These are phyloP conservation scores for Drosophila meridiana DNA, from an alignment of 2,888 invertebrate species.

Conservation along the genomic window DNA sequence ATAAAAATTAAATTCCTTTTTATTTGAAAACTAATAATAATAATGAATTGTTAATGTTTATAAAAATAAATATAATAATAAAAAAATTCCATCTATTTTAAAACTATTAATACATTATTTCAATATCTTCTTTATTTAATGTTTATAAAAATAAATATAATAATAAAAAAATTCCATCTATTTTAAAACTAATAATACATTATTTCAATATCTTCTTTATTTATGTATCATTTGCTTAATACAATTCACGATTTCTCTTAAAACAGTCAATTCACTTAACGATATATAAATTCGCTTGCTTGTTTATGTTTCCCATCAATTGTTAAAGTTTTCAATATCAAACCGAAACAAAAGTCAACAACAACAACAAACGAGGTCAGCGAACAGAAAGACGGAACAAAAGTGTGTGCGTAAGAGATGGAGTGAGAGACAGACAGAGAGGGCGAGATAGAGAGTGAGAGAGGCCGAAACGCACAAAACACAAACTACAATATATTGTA, in stretches of 20 bases:
- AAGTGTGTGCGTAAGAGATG: not conserved
- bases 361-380: constrained; percentile 40
- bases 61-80: not conserved
- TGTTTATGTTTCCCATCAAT: constrained; percentile 36
- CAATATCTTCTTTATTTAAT: not conserved
- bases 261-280: not conserved
- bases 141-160: too few species aligned
- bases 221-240: not conserved
- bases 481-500: constrained; percentile 4
- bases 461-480: constrained; percentile 29
- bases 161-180: not conserved
- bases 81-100: not conserved
- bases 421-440: not conserved
- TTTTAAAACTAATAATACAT: too few species aligned
- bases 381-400: not conserved
- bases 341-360: constrained; percentile 32
- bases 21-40: not conserved
- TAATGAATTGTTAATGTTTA: not conserved
- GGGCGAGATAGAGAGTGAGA: not conserved
- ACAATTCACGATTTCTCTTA: not conserved
- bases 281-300: constrained; percentile 15
- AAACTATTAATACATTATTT: not conserved
- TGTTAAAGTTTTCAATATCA: constrained; percentile 62
- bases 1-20: not conserved
- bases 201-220: not conserved